These are phyloP conservation scores for Meganola albula DNA, from an alignment of 2,888 invertebrate species.

Conservation along the genomic window DNA sequence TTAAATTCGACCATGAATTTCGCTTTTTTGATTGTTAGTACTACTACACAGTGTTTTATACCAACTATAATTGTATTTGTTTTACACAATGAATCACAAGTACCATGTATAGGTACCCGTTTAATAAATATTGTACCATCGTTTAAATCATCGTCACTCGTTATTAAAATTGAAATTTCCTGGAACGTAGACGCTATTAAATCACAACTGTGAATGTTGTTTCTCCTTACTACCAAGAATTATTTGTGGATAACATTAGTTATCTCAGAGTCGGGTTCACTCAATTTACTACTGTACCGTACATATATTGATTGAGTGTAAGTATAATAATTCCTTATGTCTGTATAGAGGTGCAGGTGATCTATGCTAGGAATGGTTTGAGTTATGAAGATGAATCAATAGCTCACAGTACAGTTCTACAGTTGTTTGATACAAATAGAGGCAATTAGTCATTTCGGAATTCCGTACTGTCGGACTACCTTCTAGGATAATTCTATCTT, in stretches of 20 bases:
- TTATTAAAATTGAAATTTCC: too few species aligned
- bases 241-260: slow-evolving; percentile 16
- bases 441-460: neutral
- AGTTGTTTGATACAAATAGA: neutral
- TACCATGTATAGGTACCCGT: too few species aligned
- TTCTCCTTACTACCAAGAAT: slow-evolving; percentile 16
- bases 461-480: neutral
- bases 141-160: too few species aligned
- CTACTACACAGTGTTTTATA: too few species aligned
- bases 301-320: slow-evolving; percentile 9
- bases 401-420: too few species aligned
- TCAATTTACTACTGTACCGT: slow-evolving; percentile 17
- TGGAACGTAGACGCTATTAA: slow-evolving; percentile 18
- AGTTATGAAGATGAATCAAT: neutral
- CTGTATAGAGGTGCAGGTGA: neutral
- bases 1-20: too few species aligned
- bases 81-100: too few species aligned
- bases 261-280: slow-evolving; percentile 7
- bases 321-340: slow-evolving; percentile 9
- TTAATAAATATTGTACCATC: too few species aligned
- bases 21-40: too few species aligned
- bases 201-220: slow-evolving; percentile 11
- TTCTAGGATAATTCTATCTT: neutral
- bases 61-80: too few species aligned
- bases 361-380: neutral